Base-by-base conservation (phyloP, 2,113 vertebrate species). In the Oplegnathus fasciatus region DNA sequence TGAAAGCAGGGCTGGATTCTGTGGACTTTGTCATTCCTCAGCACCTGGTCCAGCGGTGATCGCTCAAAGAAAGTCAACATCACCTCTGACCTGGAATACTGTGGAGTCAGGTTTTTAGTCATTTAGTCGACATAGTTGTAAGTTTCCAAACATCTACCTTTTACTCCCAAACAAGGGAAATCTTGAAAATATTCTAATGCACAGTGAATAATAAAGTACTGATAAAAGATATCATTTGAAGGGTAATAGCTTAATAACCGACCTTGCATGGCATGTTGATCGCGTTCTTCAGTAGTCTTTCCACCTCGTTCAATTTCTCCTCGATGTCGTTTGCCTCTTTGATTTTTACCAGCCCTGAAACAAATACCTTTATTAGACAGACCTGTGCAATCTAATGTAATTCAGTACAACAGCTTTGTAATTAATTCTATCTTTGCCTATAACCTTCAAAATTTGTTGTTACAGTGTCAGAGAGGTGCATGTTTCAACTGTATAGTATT, bases 1-100 rank as follows among this genome's bases (percentile, higher is more conserved):
- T 98, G 97, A 91, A 98, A 98, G 91, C 95, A 98, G 55, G 98
- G 97, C 79, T 99, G 98, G 92, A 99, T 98, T 88, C 97, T 96
- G 92, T 99, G 98, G 54, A 99, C 95, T 9, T 96, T 97, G 93
- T 99, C 98, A 32, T 98, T 98, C 92, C 97, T 97, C 69, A 99
- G 93, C 88, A 99, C 97, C 92, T 99, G 98, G 87, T 99, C 98
- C 92, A 99, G 92, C 5, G 98, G 97, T 0, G 98, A 99, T 69
- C 98, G 96, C 94, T 99, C 98, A 40, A 99, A 99, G 94, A 99
- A 99, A 0, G 98, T 99, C 92, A 99, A 95, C 87, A 99, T 97
- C 0, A 99, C 98, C 95, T 99, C 98, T 72, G 98, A 99, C 89
- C 97, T 97, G 78, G 98, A 98, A 92, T 97, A 99, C 98, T 99